Base-by-base conservation (phyloP, 2,888 invertebrate species). In the Ectemnius continuus region DNA sequence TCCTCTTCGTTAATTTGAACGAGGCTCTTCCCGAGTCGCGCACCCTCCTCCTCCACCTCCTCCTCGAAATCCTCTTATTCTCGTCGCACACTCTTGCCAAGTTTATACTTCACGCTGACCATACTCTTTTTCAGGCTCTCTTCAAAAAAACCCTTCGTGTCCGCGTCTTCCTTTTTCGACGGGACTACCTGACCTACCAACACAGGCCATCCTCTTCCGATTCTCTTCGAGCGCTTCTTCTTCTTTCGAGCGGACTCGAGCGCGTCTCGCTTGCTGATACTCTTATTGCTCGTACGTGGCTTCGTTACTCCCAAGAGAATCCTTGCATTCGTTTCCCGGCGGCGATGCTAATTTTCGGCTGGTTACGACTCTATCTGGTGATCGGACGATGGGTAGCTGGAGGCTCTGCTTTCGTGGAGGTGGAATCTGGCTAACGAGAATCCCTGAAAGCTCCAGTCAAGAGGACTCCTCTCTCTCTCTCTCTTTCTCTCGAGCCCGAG, bases 151-250 rank as follows among this genome's bases (percentile, higher is more conserved):
- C 16, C 13, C 52, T 14, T 16, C 16, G n/a, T 11, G 52, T 14
- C 2, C 0, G n/a, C n/a, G 73, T 84, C 81, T 86, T 86, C 85
- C 86, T 85, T 86, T 85, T 85, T 84, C 80, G 2, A 23, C 23
- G 0, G 66, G 81, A 83, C 84, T 83, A 83, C 83, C 86, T 87
- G 82, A 84, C 79, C 80, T 23, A 23, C 82, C 87, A 86, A 87
- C 82, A 23, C 85, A 83, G 86, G 86, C 85, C 84, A 87, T 87
- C 86, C 80, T 70, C 52, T 52, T 57, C 79, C 80, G 84, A 84
- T 86, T 84, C 83, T 79, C 70, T 70, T 73, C 75, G 77, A 74
- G 71, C 65, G 83, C 77, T 74, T 79, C 75, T 77, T 79, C 62
- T 69, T 47, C 13, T 47, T 23, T n/a, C 52, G 62, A 13, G 20